These are phyloP conservation scores for Anthopleura sola DNA, from an alignment of 64 coral and sea anemone species.

Conservation along the genomic window DNA sequence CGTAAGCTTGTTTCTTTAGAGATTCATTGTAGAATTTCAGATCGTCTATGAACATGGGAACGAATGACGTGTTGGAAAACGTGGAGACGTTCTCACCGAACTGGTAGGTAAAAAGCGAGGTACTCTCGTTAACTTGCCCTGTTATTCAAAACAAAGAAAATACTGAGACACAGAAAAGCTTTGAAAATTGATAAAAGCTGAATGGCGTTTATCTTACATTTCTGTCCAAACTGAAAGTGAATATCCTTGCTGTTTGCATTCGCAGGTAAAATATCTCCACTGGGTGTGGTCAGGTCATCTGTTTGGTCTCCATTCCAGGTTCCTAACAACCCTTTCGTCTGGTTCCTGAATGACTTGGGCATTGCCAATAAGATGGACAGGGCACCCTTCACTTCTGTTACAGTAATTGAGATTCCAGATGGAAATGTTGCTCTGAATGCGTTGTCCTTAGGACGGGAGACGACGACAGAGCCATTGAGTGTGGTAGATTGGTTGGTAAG, in stretches of 20 bases:
- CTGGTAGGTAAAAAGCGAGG: not conserved
- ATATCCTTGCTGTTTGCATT: conserved; percentile 34
- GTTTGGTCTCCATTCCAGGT: conserved; percentile 36
- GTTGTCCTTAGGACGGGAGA: conserved; percentile 31
- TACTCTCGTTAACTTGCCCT: not conserved
- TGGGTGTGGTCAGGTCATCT: conserved; percentile 43
- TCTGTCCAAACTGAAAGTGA: conserved; percentile 71
- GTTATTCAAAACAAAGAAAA: not conserved
- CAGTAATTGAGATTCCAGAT: conserved; percentile 44
- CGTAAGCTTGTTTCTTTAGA: conserved; percentile 3
- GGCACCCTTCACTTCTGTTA: conserved; percentile 23
- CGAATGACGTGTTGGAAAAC: conserved; percentile 6
- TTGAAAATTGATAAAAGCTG: not conserved
- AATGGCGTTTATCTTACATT: conserved; percentile 36
- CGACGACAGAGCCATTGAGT: conserved; percentile 26
- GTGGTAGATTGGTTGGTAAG: conserved; percentile 12
- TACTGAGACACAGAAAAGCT: not conserved
- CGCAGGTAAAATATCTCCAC: conserved; percentile 42
- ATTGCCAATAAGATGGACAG: conserved; percentile 35
- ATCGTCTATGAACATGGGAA: conserved; percentile 41
- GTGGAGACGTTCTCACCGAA: not conserved
- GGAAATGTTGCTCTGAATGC: conserved; percentile 30
- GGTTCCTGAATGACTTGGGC: conserved; percentile 34
- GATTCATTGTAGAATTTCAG: conserved; percentile 14
- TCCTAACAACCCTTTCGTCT: conserved; percentile 55